phyloP scores from a whole-genome alignment of 2,113 vertebrate genomes.

The Pygoscelis adeliae region DNA sequence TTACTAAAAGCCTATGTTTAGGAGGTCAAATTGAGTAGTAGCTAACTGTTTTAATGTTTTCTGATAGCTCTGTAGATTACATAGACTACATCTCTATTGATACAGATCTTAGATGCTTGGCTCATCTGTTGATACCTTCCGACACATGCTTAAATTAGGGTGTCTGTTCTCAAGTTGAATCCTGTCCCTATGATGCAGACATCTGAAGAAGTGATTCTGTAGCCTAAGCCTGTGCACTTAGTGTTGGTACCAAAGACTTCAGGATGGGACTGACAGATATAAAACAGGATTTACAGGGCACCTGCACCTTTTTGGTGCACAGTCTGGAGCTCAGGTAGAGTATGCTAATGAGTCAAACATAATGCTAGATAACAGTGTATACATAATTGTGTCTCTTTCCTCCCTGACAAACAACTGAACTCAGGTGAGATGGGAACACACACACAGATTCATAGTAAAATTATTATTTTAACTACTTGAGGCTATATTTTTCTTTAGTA shows the following conservation, averaged over 20 bases:
- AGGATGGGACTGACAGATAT: not conserved
- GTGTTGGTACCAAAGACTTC: not conserved
- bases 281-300: not conserved
- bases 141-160: not conserved
- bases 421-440: not conserved
- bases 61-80: not conserved
- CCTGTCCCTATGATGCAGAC: not conserved
- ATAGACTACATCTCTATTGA: not conserved
- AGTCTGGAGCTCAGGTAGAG: not conserved
- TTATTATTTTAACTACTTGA: not conserved
- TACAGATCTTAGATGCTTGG: not conserved
- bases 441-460: not conserved
- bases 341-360: not conserved
- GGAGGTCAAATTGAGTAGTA: not conserved
- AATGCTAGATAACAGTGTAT: accelerated
- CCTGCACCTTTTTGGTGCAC: not conserved
- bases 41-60: not conserved
- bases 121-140: not conserved
- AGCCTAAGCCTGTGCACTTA: not conserved
- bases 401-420: not conserved
- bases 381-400: not conserved
- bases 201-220: not conserved
- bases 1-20: not conserved
- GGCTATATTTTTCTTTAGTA: not conserved
- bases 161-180: not conserved